These are phyloP conservation scores for Oophaga pumilio DNA, from an alignment of 2,113 vertebrate species.

Conservation along the genomic window DNA sequence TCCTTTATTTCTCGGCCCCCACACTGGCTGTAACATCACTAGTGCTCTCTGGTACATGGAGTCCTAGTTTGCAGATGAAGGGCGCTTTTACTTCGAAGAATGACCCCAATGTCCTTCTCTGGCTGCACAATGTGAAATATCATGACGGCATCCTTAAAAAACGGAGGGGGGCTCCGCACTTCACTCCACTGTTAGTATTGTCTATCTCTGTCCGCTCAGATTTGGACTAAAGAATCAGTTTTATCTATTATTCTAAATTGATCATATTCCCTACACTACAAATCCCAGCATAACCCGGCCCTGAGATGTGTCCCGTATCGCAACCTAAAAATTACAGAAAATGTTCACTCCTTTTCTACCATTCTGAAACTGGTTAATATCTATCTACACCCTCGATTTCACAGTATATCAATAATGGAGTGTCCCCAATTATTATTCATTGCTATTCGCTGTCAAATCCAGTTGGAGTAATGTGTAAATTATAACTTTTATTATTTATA, in stretches of 20 bases:
- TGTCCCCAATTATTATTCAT: too few species aligned
- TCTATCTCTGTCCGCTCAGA: neutral
- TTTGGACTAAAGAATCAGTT: neutral
- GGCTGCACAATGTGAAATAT: conserved; percentile 16
- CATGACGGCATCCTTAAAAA: neutral
- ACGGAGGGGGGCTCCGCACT: neutral
- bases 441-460: too few species aligned
- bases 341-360: neutral
- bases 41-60: conserved; percentile 35
- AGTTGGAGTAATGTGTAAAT: too few species aligned
- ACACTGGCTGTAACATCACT: conserved; percentile 9
- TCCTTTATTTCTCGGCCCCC: conserved; percentile 9
- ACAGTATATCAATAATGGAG: too few species aligned
- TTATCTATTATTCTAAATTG: neutral
- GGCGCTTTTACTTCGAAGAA: conserved; percentile 46
- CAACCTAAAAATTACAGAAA: neutral
- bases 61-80: conserved; percentile 47
- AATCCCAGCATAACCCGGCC: neutral
- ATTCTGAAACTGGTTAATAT: too few species aligned
- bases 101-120: conserved; percentile 45
- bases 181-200: neutral
- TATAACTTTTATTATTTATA: too few species aligned
- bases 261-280: neutral
- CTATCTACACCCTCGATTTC: too few species aligned
- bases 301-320: neutral